Conservation (phyloP, 1,140 invertebrate species). For the Polypedilum vanderplanki region DNA sequence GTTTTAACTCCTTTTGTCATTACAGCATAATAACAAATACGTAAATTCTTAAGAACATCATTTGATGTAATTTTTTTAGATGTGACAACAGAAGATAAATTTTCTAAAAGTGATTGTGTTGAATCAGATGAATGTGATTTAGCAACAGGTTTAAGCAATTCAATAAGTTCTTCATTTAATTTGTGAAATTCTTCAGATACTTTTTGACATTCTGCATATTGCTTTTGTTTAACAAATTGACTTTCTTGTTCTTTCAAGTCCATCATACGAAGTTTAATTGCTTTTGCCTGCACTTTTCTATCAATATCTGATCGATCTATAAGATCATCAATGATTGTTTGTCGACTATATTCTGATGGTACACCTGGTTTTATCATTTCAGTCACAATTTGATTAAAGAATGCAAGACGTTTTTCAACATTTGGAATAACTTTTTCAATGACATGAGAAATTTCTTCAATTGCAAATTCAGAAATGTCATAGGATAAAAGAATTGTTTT, state of each 20-base stretch:
- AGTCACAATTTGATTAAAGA: too few species aligned
- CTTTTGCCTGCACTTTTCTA: too few species aligned
- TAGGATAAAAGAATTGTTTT: conserved; percentile 35
- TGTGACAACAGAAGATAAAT: background rate
- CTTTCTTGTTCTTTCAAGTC: background rate
- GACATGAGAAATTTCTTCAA: conserved; percentile 38
- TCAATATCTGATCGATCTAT: too few species aligned
- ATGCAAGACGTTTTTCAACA: conserved; percentile 32
- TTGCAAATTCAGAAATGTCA: conserved; percentile 35
- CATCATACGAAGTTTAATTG: background rate
- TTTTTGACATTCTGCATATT: background rate
- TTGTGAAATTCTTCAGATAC: too few species aligned
- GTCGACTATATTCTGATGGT: too few species aligned
- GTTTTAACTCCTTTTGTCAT: conserved; percentile 36
- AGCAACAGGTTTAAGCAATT: too few species aligned
- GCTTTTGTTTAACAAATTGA: background rate
- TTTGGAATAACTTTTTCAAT: conserved; percentile 36
- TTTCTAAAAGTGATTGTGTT: background rate
- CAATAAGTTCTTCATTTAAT: too few species aligned
- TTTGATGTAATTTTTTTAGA: background rate
- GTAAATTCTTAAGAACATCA: too few species aligned
- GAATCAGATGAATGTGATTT: too few species aligned
- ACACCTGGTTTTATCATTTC: too few species aligned
- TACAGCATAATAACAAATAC: conserved; percentile 39
- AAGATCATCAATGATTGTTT: too few species aligned